Base-by-base conservation (phyloP, 2,113 vertebrate species). In the Prinia subflava region DNA sequence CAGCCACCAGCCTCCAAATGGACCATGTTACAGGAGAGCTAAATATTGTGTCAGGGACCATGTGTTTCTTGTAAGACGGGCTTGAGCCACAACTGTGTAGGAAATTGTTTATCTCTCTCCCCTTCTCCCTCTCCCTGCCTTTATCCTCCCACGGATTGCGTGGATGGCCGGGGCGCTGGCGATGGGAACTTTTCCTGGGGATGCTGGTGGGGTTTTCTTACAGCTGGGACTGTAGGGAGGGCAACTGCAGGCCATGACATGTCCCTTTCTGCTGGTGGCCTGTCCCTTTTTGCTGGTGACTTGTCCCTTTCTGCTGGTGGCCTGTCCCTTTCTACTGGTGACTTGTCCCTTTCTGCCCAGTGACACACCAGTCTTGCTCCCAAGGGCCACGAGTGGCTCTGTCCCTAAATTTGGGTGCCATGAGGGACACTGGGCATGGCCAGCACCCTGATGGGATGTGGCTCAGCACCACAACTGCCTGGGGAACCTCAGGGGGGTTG, bases 1-100 rank as follows among this genome's bases (percentile, higher is more conserved):
- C 97, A 97, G 93, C 94, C 97, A 97, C 96, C 97, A 97, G 87
- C 97, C 97, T 98, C 97, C 97, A 96, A 98, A 95, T 97, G 97
- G 97, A 97, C 97, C 97, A 97, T 89, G 97, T 97, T 95, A 95
- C 88, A 94, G 95, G 79, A 92, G 95, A 97, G 84, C 96, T 96
- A 96, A 96, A 96, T 96, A 93, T 90, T 96, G 95, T 97, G 97
- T 97, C 96, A 97, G 96, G 85, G 89, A 97, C 94, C 97, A 98
- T 98, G 97, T 98, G 97, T 97, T 98, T 98, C 97, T 98, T 97
- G 97, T 98, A 97, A 98, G 92, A 87, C 33, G 17, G 90, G 94
- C 90, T 95, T 1, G 55, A 95, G 96, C 97, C 93, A 95, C 75
- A 37, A 92, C 86, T 91, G 88, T 88, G 90, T 94, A 96, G 93